Evolutionary conservation across 2,797 vertebrate species (phyloP).

Genomic region (Heliangelus exortis): DNA sequence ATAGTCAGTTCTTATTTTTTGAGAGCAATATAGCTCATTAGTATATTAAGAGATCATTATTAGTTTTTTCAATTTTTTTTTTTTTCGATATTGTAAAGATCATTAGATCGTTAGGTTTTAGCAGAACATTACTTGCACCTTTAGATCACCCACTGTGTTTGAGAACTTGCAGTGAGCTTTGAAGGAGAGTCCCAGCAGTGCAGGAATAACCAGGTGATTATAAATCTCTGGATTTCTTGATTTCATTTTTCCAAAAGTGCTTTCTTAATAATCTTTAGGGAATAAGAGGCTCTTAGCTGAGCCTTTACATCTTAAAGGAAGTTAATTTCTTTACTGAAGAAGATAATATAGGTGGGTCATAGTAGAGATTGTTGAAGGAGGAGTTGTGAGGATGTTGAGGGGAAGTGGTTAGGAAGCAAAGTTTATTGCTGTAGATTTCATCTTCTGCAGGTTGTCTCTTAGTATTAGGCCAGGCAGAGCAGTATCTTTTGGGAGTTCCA

Average conservation of each 20-base stretch:
- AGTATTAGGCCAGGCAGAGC: not conserved
- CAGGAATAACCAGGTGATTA: not conserved
- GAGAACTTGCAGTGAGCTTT: not conserved
- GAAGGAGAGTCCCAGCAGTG: not conserved
- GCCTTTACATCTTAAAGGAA: not conserved
- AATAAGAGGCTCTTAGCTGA: not conserved
- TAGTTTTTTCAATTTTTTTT: not conserved
- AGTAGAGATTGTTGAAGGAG: not conserved
- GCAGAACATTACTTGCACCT: not conserved
- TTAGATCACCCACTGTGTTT: not conserved
- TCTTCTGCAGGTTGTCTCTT: not conserved
- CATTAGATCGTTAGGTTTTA: not conserved
- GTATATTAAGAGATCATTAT: not conserved
- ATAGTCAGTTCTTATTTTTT: not conserved
- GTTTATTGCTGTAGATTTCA: not conserved
- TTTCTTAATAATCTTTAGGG: not conserved
- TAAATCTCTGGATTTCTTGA: not conserved
- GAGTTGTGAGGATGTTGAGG: not conserved
- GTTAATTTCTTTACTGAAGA: not conserved
- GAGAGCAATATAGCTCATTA: not conserved
- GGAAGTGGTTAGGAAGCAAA: not conserved
- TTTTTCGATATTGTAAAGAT: not conserved
- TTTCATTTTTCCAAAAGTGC: not conserved
- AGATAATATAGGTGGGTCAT: not conserved
- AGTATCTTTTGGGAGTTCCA: not conserved